Conservation (phyloP, 53 echinoderm and acorn worm species). For the Apostichopus leukothele region DNA sequence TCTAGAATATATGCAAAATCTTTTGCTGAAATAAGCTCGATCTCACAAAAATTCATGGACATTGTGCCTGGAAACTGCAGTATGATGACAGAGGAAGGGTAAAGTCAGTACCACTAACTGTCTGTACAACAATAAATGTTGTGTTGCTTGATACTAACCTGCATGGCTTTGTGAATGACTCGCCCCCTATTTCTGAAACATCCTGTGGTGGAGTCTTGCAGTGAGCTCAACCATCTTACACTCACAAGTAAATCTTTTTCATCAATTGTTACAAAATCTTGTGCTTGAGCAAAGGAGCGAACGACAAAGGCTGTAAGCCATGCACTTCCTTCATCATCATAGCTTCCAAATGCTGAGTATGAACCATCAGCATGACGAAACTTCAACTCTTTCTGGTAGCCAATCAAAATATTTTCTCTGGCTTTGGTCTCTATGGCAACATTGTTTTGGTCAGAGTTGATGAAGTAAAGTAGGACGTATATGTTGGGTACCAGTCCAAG, state of each 20-base stretch:
- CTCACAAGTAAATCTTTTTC: slow-evolving; percentile 55
- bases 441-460: slow-evolving; percentile 53
- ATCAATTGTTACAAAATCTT: slow-evolving; percentile 69
- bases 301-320: slow-evolving; percentile 95
- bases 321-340: slow-evolving; percentile 73
- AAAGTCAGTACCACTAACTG: no score
- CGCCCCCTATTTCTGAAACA: slow-evolving; percentile 63
- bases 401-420: slow-evolving; percentile 70
- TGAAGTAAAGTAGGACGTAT: slow-evolving; percentile 68
- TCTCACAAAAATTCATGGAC: neutral
- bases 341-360: slow-evolving; percentile 81
- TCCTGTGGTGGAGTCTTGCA: slow-evolving; percentile 55
- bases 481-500: slow-evolving; percentile 66
- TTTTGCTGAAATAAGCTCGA: no score
- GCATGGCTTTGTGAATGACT: slow-evolving; percentile 74
- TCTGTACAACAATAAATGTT: no score
- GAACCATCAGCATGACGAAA: slow-evolving; percentile 79
- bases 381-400: slow-evolving; percentile 82
- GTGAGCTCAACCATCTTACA: slow-evolving; percentile 58
- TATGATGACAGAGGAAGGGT: neutral
- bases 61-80: neutral
- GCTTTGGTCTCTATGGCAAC: slow-evolving; percentile 4
- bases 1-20: no score
- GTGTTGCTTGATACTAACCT: slow-evolving; percentile 43
- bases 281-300: slow-evolving; percentile 75